A percentile compares a stretch with the other conserved stretches of the same genome.
Evolutionary conservation across 1,140 invertebrate species (phyloP).

Genomic region (Aradophagus sp.): DNA sequence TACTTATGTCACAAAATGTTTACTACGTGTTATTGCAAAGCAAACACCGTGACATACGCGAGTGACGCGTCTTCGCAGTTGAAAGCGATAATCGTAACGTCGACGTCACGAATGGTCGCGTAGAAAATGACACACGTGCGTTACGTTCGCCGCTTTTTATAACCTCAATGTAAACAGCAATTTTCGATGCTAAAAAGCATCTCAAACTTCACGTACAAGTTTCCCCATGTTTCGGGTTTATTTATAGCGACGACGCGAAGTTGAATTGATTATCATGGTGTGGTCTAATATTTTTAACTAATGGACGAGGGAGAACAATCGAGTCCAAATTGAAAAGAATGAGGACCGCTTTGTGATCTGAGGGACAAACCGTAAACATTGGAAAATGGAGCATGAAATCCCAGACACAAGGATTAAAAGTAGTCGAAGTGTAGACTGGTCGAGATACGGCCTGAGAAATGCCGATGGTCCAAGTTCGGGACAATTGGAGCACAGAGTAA

Average conservation of each 20-base stretch:
- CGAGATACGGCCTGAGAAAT: constrained; percentile 75
- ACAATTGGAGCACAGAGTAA: constrained; percentile 78
- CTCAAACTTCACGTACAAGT: too few species aligned
- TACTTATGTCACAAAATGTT: constrained; percentile 12
- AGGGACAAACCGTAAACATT: not conserved
- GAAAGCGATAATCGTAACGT: constrained; percentile 11
- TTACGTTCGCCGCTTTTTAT: constrained; percentile 3
- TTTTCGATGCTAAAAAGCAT: constrained; percentile 1
- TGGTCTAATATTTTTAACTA: too few species aligned
- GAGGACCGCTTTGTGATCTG: not conserved
- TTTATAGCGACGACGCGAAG: too few species aligned
- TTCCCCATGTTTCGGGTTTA: too few species aligned
- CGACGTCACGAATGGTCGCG: constrained; percentile 3
- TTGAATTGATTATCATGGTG: too few species aligned
- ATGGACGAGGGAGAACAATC: not conserved
- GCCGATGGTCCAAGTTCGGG: constrained; percentile 71
- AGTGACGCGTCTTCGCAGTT: not conserved
- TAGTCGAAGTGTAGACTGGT: constrained; percentile 75
- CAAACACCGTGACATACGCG: constrained; percentile 1
- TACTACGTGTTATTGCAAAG: not conserved
- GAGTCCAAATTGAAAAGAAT: not conserved
- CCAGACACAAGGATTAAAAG: constrained; percentile 46
- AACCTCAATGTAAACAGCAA: constrained; percentile 7
- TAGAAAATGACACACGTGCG: constrained; percentile 5
- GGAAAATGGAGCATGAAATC: constrained; percentile 47